Evolutionary conservation across 1,140 invertebrate species (phyloP), one percentile per base, ranked within the genome.

Genomic region (Megalonaias nervosa): DNA sequence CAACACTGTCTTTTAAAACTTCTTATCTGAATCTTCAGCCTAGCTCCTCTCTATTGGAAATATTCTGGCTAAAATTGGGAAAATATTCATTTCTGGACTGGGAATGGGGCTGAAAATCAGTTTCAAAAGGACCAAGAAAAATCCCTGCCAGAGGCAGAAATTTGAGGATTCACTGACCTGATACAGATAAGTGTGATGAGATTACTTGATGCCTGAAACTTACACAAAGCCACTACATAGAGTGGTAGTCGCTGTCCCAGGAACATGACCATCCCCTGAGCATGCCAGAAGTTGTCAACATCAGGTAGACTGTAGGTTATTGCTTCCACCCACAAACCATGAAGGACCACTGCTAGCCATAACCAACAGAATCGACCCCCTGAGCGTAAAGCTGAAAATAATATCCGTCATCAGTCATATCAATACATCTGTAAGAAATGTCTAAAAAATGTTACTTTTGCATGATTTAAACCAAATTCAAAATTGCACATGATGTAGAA

Each of bases 261-360:
- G 26, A 96, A 92, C 78, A 94, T 94, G 15, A 95, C 89, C 5
- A 94, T 93, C 1, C 94, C 94, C 89, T 95, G 94, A 14, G 94
- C 93, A 88, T 95, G 94, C 95, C 95, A 96, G 87, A 95, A 95
- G 87, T 95, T 95, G 86, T 95, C 94, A 69, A 90, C 88, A 80
- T 94, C 93, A 0, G 94, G 91, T 58, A 93, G 81, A 80, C 92
- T 90, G 84, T 94, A 94, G 72, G 91, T 92, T n/a, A 94, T 82
- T 71, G 88, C 88, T 89, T 95, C 94, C 12, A 94, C 91, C 9
- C 93, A 91, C 14, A 94, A 78, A 15, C 95, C 95, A 87, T 95
- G 94, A 9, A 95, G 83, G 71, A 95, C 86, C 5, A 93, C 93
- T 6, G 90, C 93, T 23, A 95, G 81, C 95, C 95, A 95, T 59